These are phyloP conservation scores for Podarcis raffonei DNA, from an alignment of 2,113 vertebrate genomes.

Conservation along the genomic window DNA sequence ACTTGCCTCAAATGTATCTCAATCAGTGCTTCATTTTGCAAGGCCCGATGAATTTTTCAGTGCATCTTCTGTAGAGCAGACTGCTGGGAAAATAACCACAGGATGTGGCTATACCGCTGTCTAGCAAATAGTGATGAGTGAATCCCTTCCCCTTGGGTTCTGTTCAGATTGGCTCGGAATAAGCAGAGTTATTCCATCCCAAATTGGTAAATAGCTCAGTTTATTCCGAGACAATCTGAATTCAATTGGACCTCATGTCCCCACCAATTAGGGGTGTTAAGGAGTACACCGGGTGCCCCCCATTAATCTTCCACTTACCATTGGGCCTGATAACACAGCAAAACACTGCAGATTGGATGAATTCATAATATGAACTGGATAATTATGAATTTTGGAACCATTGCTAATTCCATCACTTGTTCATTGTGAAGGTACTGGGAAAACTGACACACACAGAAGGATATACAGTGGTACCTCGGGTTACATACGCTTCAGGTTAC, in stretches of 20 bases:
- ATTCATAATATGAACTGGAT: background rate
- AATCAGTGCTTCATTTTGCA: background rate
- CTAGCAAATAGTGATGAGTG: background rate
- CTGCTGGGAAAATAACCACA: background rate
- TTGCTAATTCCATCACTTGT: too few species aligned
- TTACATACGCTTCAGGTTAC: too few species aligned
- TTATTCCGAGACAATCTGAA: background rate
- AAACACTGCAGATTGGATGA: background rate
- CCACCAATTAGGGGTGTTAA: background rate
- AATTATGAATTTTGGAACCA: too few species aligned
- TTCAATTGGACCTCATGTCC: background rate
- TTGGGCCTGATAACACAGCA: background rate
- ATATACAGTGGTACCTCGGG: too few species aligned
- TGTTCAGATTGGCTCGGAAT: background rate
- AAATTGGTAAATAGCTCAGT: background rate
- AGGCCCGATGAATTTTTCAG: background rate
- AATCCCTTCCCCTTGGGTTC: background rate
- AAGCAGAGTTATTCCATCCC: background rate
- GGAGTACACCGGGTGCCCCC: too few species aligned
- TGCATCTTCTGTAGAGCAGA: background rate
- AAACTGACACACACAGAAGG: too few species aligned
- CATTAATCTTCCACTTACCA: too few species aligned
- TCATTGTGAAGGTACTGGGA: too few species aligned
- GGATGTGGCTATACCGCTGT: too few species aligned
- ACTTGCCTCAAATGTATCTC: background rate